These are phyloP conservation scores for Eupeodes latifasciatus DNA, from an alignment of 2,888 invertebrate genomes.

Conservation along the genomic window DNA sequence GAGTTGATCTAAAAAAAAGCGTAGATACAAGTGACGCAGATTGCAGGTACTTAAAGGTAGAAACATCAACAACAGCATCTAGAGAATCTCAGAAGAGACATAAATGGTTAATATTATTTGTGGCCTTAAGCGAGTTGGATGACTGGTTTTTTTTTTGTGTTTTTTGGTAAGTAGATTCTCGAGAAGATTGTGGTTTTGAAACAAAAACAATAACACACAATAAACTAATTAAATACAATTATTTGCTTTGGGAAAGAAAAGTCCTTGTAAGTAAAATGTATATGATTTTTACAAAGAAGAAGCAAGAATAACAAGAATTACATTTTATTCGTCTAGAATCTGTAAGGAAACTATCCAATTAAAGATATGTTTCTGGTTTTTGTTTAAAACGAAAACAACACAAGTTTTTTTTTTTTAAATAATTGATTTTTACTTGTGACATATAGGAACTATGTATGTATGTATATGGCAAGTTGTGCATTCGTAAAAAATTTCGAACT, in stretches of 20 bases:
- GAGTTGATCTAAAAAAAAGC: slow-evolving; percentile 6
- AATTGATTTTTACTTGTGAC: too few species aligned
- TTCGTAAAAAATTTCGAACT: too few species aligned
- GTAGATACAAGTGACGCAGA: not conserved
- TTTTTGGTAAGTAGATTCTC: not conserved
- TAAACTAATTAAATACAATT: not conserved
- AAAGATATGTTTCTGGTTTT: too few species aligned
- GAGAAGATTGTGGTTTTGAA: slow-evolving; percentile 15
- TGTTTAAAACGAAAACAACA: too few species aligned
- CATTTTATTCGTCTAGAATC: too few species aligned
- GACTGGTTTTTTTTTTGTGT: slow-evolving; percentile 22
- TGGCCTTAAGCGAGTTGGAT: slow-evolving; percentile 36
- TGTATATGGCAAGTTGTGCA: too few species aligned
- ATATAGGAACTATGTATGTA: too few species aligned
- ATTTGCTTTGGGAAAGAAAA: not conserved
- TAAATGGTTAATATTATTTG: slow-evolving; percentile 14
- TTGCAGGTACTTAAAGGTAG: not conserved
- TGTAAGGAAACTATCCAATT: too few species aligned
- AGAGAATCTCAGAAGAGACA: slow-evolving; percentile 23
- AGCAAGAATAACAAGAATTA: not conserved
- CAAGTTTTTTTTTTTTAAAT: too few species aligned
- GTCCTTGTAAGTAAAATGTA: not conserved
- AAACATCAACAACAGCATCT: too few species aligned
- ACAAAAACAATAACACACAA: not conserved
- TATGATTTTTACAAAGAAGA: not conserved